phyloP scores from a whole-genome alignment of 2,113 vertebrate species.

The Bubo bubo region DNA sequence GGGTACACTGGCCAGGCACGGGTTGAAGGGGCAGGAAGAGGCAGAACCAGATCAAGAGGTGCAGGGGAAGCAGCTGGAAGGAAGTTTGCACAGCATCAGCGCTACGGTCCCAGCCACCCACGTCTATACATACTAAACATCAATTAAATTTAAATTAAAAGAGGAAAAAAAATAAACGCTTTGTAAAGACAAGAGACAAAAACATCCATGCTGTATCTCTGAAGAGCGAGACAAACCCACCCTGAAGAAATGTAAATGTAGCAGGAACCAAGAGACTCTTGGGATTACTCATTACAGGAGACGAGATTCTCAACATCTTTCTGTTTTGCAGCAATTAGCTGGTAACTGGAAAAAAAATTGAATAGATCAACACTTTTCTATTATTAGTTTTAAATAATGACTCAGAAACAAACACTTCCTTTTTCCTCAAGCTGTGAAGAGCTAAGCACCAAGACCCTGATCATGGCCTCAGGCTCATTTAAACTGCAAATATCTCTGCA shows the following conservation, averaged over 20 bases:
- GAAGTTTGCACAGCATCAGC: background rate
- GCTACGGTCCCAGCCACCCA: background rate
- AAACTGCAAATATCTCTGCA: slow-evolving; percentile 24
- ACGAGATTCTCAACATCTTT: slow-evolving; percentile 15
- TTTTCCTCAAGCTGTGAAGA: slow-evolving; percentile 12
- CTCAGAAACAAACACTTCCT: slow-evolving; percentile 47
- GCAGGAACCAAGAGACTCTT: background rate
- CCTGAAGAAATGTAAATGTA: slow-evolving; percentile 56
- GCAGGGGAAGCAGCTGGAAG: slow-evolving; percentile 27
- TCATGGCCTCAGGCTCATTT: background rate
- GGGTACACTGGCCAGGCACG: background rate
- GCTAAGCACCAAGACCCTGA: background rate
- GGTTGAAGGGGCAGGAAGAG: background rate
- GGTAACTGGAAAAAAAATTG: slow-evolving; percentile 14
- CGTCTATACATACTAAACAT: background rate
- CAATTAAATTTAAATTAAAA: slow-evolving; percentile 22
- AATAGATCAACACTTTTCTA: slow-evolving; percentile 51
- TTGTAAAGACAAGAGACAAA: slow-evolving; percentile 14
- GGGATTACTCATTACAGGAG: slow-evolving; percentile 53
- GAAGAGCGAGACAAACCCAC: background rate
- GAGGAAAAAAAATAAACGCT: slow-evolving; percentile 4
- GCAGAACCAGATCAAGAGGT: background rate
- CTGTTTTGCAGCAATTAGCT: slow-evolving; percentile 60
- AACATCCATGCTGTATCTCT: background rate
- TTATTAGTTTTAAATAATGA: slow-evolving; percentile 66